Conservation (phyloP, 2,888 invertebrate genomes). For the Drosophila affinis region DNA sequence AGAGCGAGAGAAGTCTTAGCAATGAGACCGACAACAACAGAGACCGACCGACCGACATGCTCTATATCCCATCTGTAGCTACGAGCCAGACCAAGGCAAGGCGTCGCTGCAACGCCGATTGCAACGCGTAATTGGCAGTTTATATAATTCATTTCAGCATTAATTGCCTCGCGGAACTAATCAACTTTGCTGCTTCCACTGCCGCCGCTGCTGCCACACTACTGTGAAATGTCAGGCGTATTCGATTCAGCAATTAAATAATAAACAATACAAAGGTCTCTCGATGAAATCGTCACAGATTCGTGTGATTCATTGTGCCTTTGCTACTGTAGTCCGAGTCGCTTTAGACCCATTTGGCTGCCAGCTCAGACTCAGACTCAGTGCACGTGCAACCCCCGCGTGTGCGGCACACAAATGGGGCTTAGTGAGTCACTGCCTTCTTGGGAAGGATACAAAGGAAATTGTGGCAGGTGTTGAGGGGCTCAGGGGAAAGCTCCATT, state of each 20-base stretch:
- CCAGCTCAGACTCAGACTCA: slow-evolving; percentile 31
- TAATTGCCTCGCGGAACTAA: slow-evolving; percentile 35
- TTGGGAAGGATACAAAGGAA: too few relatives aligned
- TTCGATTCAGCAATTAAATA: slow-evolving; percentile 18
- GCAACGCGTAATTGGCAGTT: slow-evolving; percentile 40
- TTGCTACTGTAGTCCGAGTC: not conserved
- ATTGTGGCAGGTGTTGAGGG: too few relatives aligned
- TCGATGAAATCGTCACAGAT: slow-evolving; percentile 4
- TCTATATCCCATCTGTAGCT: slow-evolving; percentile 12
- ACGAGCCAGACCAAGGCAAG: not conserved
- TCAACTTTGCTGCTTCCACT: slow-evolving; percentile 1
- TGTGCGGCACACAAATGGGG: not conserved
- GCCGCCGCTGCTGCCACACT: too few relatives aligned
- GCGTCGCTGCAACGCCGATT: slow-evolving; percentile 28
- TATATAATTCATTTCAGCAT: slow-evolving; percentile 28
- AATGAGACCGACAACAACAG: slow-evolving; percentile 17
- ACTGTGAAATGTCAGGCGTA: slow-evolving; percentile 21
- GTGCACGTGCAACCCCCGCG: slow-evolving; percentile 24
- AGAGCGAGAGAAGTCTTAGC: slow-evolving; percentile 29
- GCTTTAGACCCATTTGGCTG: slow-evolving; percentile 4
- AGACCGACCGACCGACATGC: slow-evolving; percentile 20
- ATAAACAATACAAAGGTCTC: slow-evolving; percentile 25
- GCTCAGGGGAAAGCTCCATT: too few relatives aligned
- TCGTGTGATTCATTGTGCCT: slow-evolving; percentile 22
- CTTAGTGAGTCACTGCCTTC: too few relatives aligned